A percentile compares a stretch with the other conserved stretches of the same genome.
phyloP scores from a whole-genome alignment of 2,113 vertebrate species.

The Athene cunicularia region DNA sequence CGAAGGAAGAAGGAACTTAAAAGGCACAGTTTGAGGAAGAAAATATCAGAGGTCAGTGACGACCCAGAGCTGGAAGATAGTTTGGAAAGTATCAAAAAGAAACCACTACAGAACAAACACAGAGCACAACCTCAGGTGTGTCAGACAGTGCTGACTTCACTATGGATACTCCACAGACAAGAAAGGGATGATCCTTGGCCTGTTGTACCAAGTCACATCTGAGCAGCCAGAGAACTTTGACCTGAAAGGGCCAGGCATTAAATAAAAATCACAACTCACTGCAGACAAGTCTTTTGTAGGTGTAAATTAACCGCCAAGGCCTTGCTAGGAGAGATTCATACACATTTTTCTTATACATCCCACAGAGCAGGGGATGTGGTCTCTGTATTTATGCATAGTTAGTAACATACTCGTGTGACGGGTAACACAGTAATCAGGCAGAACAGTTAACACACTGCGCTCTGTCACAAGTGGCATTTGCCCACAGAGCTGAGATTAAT shows the following conservation, averaged over 20 bases:
- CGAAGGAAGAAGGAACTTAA: constrained; percentile 11
- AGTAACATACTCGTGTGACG: background rate
- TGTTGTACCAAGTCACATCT: accelerated
- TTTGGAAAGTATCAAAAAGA: background rate
- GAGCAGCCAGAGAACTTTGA: background rate
- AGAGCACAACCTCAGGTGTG: background rate
- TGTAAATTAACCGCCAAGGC: background rate
- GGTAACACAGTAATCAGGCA: background rate
- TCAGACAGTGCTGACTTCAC: background rate
- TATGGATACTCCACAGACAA: no score
- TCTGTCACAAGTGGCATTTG: background rate
- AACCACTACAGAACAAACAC: background rate
- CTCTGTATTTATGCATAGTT: constrained; percentile 1
- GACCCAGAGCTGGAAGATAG: constrained; percentile 16
- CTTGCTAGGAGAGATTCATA: background rate
- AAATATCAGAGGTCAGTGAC: background rate
- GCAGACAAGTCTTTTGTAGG: background rate
- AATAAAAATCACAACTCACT: background rate
- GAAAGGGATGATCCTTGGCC: background rate
- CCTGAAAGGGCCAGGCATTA: background rate
- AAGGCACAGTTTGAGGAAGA: constrained; percentile 49
- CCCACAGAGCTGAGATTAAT: background rate
- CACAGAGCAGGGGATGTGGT: background rate
- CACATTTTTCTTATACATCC: background rate
- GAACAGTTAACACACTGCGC: background rate